These are phyloP conservation scores for Vulpes vulpes DNA, from an alignment of 2,113 vertebrate genomes.

Conservation along the genomic window DNA sequence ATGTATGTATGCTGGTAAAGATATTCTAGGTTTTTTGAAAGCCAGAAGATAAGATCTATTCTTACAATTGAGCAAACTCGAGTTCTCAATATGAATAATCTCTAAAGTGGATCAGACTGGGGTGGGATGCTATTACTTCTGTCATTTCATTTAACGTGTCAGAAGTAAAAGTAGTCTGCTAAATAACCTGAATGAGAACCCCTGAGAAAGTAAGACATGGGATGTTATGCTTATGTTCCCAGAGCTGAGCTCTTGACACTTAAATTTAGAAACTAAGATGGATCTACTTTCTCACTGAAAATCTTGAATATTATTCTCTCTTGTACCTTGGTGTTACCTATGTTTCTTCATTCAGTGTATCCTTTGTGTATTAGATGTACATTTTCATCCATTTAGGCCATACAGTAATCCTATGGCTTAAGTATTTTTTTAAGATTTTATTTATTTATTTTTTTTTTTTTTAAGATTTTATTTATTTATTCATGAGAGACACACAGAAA, in stretches of 20 bases:
- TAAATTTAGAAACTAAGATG: background rate
- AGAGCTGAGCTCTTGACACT: background rate
- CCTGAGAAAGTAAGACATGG: background rate
- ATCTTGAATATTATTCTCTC: background rate
- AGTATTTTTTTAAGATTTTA: background rate
- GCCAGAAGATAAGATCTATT: background rate
- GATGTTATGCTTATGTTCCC: background rate
- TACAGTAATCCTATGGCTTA: background rate
- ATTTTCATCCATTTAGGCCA: background rate
- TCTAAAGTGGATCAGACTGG: background rate
- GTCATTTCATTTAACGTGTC: slow-evolving; percentile 7
- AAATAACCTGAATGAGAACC: background rate
- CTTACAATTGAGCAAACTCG: background rate
- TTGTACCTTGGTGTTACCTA: background rate
- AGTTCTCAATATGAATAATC: background rate
- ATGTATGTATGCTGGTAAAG: background rate
- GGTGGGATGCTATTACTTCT: background rate
- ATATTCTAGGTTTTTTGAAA: slow-evolving; percentile 30
- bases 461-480: too few relatives aligned
- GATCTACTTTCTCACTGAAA: background rate
- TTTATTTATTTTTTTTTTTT: too few relatives aligned
- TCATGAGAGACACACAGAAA: too few relatives aligned
- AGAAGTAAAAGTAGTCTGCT: background rate
- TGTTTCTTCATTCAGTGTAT: background rate
- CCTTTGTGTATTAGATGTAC: background rate